Evolutionary conservation across 2,797 vertebrate species (phyloP), one percentile per base, ranked within the genome.

Genomic region (Microcaecilia unicolor): DNA sequence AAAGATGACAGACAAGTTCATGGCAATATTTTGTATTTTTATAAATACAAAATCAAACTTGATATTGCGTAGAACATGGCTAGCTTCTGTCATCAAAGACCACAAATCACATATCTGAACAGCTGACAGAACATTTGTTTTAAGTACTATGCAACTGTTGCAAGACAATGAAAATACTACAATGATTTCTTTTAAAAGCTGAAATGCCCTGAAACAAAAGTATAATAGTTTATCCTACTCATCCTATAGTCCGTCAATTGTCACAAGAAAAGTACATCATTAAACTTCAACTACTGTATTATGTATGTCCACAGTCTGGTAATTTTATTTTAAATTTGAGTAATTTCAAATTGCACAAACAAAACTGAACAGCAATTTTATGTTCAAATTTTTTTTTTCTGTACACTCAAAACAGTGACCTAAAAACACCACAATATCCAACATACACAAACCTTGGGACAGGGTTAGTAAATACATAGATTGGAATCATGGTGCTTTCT

Each of bases 351-450:
- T 78, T 82, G 70, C 81, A 86, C 84, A 81, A 81, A 84, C 70
- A 72, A 78, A 85, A 82, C 70, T 81, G 82, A 84, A 88, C 82
- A 86, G 80, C 80, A 78, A 80, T 83, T 78, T 70, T 71, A 79
- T 80, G 77, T 72, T 80, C 73, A 31, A 67, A 64, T 70, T 68
- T 61, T 86, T 89, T n/a, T 85, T 80, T 86, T 89, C 91, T 94
- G 92, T 97, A 96, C 93, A 97, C 89, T 80, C 78, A 66, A 69
- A 74, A 85, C 65, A 85, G 86, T 92, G 92, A 96, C 90, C 87
- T 77, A 90, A 87, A 37, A 93, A 97, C 90, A 91, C 76, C 90
- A 97, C 90, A 87, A 97, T 91, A 97, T 82, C 92, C 89, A 93
- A 91, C 89, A 91, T 87, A 93, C 89, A 91, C 80, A 80, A 89